Evolutionary conservation across 2,888 invertebrate genomes (phyloP).

Genomic region (Elysia crispata): DNA sequence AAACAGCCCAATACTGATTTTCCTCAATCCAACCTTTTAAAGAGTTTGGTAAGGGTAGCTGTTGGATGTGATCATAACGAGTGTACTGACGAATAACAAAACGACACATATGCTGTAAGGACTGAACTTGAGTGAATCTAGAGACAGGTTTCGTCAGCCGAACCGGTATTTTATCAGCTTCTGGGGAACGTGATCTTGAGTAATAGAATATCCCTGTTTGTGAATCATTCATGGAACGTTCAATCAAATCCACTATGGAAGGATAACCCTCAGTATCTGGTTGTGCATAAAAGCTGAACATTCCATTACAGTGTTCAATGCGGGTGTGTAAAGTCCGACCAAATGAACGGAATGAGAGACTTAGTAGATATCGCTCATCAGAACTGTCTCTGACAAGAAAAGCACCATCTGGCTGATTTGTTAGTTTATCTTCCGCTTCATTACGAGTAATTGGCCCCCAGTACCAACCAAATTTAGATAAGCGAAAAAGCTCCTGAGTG

Average conservation of each 20-base stretch:
- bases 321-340: conserved; percentile 86
- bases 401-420: conserved; percentile 85
- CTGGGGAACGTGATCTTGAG: conserved; percentile 83
- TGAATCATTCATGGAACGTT: conserved; percentile 85
- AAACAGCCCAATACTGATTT: conserved; percentile 69
- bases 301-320: conserved; percentile 85
- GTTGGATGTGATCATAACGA: conserved; percentile 84
- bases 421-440: conserved; percentile 85
- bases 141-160: conserved; percentile 86
- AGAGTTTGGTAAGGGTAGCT: conserved; percentile 83
- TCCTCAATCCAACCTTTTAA: conserved; percentile 77
- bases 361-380: conserved; percentile 84
- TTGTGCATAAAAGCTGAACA: conserved; percentile 79
- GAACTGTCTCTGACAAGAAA: conserved; percentile 88
- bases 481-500: conserved; percentile 78
- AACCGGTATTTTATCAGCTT: conserved; percentile 85
- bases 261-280: conserved; percentile 77
- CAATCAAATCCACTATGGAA: conserved; percentile 85
- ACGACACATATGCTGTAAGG: conserved; percentile 85
- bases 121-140: conserved; percentile 84
- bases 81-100: conserved; percentile 85
- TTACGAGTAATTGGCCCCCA: conserved; percentile 87
- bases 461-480: conserved; percentile 82
- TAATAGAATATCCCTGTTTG: conserved; percentile 86
- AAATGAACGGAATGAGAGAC: conserved; percentile 84